Percentiles rank a stretch among this genome's conserved stretches.
These are phyloP conservation scores for Sander lucioperca DNA, from an alignment of 2,113 vertebrate genomes.

Conservation along the genomic window DNA sequence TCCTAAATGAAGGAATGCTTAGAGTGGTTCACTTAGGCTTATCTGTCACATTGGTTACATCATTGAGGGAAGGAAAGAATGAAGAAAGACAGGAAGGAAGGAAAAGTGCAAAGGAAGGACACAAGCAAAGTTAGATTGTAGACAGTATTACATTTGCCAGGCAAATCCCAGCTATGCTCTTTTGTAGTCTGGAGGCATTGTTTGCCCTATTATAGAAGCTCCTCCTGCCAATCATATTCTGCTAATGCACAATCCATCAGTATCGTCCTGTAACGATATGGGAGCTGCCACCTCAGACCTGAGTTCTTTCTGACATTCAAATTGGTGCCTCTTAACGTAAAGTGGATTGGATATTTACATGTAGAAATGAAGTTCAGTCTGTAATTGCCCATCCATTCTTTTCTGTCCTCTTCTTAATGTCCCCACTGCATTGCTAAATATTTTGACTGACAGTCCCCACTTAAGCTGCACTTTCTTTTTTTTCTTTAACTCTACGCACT, in stretches of 20 bases:
- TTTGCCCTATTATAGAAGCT: constrained; percentile 37
- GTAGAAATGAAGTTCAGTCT: constrained; percentile 1
- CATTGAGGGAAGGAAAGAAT: constrained; percentile 16
- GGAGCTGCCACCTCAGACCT: constrained; percentile 20
- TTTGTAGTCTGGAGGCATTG: constrained; percentile 36
- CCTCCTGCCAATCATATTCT: constrained; percentile 37
- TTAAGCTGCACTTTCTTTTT: constrained; percentile 42
- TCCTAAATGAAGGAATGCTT: constrained; percentile 41
- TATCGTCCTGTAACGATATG: constrained; percentile 18
- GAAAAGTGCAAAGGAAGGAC: constrained; percentile 18
- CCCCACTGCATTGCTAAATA: constrained; percentile 41
- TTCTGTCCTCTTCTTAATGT: constrained; percentile 11
- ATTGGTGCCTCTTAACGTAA: constrained; percentile 20
- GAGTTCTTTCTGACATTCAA: constrained; percentile 34
- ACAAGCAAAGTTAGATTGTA: constrained; percentile 31
- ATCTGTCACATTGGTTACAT: constrained; percentile 58
- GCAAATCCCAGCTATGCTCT: constrained; percentile 27
- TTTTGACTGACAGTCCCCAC: constrained; percentile 42
- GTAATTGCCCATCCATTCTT: constrained; percentile 31
- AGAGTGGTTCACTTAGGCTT: constrained; percentile 39
- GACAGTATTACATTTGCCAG: constrained; percentile 25
- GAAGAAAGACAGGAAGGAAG: constrained; percentile 16
- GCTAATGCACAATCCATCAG: constrained; percentile 42
- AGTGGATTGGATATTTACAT: constrained; percentile 36
- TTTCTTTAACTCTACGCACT: constrained; percentile 33